phyloP scores from a whole-genome alignment of 2,113 vertebrate genomes.

The Benthochromis sp. region DNA sequence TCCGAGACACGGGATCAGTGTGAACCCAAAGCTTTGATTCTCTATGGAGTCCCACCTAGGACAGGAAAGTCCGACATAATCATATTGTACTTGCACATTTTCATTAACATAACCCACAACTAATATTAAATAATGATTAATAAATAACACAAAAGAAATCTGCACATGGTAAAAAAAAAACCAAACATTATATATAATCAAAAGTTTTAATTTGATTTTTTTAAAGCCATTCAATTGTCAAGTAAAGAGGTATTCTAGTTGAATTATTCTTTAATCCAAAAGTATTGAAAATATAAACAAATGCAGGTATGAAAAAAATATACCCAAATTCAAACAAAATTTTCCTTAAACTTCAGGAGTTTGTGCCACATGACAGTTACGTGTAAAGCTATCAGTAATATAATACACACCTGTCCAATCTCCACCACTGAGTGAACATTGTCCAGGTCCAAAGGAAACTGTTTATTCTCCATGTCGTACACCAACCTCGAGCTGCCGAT shows the following conservation, averaged over 20 bases:
- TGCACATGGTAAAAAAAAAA: background rate
- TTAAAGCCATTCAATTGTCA: background rate
- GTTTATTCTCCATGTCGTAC: slow-evolving; percentile 66
- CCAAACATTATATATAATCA: background rate
- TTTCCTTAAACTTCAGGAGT: background rate
- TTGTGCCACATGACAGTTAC: background rate
- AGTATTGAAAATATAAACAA: background rate
- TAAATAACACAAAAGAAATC: background rate
- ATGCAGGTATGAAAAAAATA: background rate
- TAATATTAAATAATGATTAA: background rate
- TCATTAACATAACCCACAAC: background rate
- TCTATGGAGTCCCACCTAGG: slow-evolving; percentile 76
- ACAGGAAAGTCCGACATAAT: background rate
- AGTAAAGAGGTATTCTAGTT: background rate
- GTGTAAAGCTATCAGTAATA: background rate
- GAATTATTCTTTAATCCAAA: background rate
- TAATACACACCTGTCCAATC: slow-evolving; percentile 67
- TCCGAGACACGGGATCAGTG: slow-evolving; percentile 83
- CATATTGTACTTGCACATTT: background rate
- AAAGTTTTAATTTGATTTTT: rapidly evolving
- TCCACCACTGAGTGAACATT: slow-evolving; percentile 73
- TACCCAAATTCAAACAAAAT: background rate
- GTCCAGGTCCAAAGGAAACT: slow-evolving; percentile 67
- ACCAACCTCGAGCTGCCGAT: slow-evolving; percentile 94
- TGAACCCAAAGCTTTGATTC: slow-evolving; percentile 80